phyloP scores from a whole-genome alignment of 2,888 invertebrate genomes.

The Drosophila nr. medialis region DNA sequence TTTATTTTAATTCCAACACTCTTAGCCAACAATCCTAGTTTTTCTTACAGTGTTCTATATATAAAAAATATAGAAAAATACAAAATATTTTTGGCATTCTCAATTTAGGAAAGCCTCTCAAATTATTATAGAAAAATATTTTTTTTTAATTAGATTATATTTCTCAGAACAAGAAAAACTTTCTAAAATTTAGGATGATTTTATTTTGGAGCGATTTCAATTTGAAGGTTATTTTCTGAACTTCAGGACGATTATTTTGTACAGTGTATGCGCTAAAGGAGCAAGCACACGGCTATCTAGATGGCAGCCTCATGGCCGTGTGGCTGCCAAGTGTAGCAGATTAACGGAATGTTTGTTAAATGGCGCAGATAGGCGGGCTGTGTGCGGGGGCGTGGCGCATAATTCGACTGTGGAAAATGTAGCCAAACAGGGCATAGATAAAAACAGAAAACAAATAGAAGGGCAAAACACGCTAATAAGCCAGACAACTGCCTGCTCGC shows the following conservation, averaged over 20 bases:
- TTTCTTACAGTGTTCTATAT: no score
- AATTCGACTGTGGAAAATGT: constrained; percentile 48
- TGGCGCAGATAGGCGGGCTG: constrained; percentile 52
- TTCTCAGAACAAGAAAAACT: no score
- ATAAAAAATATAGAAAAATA: no score
- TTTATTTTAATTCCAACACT: no score
- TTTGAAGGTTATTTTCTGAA: fast-evolving
- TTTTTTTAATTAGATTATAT: no score
- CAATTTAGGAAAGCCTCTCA: no score
- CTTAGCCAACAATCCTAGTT: no score
- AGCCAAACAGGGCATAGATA: constrained; percentile 42
- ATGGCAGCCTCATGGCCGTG: constrained; percentile 56
- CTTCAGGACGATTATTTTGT: neutral
- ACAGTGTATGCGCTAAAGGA: constrained; percentile 9
- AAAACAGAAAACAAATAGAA: neutral
- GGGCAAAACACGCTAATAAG: constrained; percentile 67
- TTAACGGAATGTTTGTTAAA: constrained; percentile 78
- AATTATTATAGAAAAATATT: no score
- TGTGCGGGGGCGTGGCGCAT: constrained; percentile 40
- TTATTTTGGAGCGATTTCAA: neutral
- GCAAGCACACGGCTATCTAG: constrained; percentile 17
- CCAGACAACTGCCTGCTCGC: constrained; percentile 13
- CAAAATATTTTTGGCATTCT: no score
- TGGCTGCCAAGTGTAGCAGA: constrained; percentile 75
- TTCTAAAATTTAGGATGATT: no score